Conservation (phyloP, 1,140 invertebrate species). For the Zaprionus vittiger region DNA sequence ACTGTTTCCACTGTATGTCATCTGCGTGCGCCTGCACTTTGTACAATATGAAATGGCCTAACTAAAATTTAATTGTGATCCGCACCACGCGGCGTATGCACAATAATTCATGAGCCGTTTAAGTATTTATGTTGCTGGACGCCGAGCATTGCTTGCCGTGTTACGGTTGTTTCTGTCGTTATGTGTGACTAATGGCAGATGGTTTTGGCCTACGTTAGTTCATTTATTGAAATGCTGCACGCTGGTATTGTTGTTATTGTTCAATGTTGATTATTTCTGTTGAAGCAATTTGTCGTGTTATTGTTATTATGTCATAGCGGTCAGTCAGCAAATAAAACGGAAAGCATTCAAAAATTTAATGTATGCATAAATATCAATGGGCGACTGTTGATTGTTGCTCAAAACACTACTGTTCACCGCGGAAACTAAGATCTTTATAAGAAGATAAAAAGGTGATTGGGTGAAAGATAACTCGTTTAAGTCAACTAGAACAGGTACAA, state of each 20-base stretch:
- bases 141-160: slow-evolving; percentile 30
- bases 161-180: slow-evolving; percentile 38
- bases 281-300: slow-evolving; percentile 53
- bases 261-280: slow-evolving; percentile 22
- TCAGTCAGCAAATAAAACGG: slow-evolving; percentile 47
- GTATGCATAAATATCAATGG: slow-evolving; percentile 4
- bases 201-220: slow-evolving; percentile 62
- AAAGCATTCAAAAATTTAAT: slow-evolving; percentile 28
- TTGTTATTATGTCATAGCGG: slow-evolving; percentile 75
- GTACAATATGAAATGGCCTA: slow-evolving; percentile 54
- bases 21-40: neutral
- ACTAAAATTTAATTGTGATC: slow-evolving; percentile 71
- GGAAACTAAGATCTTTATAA: neutral
- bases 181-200: slow-evolving; percentile 69
- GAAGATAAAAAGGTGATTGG: neutral
- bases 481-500: neutral
- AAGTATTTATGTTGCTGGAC: slow-evolving; percentile 64
- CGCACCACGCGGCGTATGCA: slow-evolving; percentile 71
- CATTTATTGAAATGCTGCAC: slow-evolving; percentile 69
- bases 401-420: neutral
- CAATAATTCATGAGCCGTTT: slow-evolving; percentile 79
- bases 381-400: neutral
- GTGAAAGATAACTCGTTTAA: neutral
- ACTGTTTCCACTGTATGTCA: neutral
- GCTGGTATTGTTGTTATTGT: slow-evolving; percentile 41